Conservation (phyloP, 2,797 vertebrate species). For the Propithecus deckenii region DNA sequence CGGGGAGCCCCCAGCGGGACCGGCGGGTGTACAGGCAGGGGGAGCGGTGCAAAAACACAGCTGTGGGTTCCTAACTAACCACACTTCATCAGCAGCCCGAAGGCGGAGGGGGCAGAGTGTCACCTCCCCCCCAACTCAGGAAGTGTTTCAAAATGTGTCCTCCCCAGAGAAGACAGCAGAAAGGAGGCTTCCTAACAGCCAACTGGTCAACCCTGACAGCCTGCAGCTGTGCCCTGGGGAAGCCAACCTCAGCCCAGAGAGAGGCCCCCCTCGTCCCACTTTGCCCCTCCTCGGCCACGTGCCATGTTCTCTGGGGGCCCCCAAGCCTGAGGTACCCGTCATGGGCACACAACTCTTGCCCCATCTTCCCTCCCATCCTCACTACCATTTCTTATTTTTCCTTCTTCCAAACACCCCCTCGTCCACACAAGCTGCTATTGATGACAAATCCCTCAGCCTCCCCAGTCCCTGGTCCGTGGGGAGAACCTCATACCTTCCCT, state of each 20-base stretch:
- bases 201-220: not conserved
- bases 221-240: not conserved
- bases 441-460: not conserved
- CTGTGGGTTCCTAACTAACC: constrained; percentile 28
- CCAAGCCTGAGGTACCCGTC: not conserved
- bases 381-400: not conserved
- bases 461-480: not conserved
- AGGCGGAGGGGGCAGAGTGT: not conserved
- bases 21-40: not conserved
- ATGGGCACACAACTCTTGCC: not conserved
- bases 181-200: constrained; percentile 8
- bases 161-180: not conserved
- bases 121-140: not conserved
- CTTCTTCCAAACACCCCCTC: not conserved
- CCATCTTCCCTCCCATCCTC: not conserved
- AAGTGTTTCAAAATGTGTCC: constrained; percentile 10
- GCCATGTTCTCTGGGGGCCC: not conserved
- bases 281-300: not conserved
- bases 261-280: not conserved
- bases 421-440: not conserved
- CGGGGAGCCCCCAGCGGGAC: not conserved
- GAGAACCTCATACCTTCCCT: not conserved
- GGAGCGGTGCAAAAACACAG: constrained; percentile 11
- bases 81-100: constrained; percentile 26
- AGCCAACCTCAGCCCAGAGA: not conserved